Evolutionary conservation across 2,797 vertebrate genomes (phyloP).

Genomic region (Platyrinchus mystaceus): DNA sequence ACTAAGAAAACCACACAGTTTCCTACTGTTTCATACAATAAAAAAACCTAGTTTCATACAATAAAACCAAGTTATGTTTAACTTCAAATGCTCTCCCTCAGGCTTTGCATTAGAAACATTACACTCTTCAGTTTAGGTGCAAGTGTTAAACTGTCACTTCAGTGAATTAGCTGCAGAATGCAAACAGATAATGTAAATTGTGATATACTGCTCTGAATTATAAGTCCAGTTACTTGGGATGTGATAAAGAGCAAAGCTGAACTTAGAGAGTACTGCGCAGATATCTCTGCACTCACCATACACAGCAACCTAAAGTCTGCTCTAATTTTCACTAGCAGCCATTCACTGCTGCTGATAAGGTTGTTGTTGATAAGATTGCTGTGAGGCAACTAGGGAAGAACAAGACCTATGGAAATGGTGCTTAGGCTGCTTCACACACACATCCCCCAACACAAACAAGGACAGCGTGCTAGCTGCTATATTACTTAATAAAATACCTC

Average conservation of each 20-base stretch:
- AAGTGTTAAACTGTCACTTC: not conserved
- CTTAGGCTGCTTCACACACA: not conserved
- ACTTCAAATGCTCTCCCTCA: not conserved
- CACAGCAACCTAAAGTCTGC: not conserved
- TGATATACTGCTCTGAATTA: not conserved
- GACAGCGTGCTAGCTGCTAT: not conserved
- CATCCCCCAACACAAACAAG: not conserved
- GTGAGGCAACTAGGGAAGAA: not conserved
- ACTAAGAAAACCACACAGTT: not conserved
- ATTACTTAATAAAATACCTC: not conserved
- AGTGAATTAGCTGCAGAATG: not conserved
- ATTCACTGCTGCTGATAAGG: not conserved
- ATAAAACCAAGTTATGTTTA: not conserved
- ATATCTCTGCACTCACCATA: not conserved
- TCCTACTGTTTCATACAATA: too few relatives aligned
- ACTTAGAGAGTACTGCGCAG: not conserved
- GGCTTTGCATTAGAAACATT: not conserved
- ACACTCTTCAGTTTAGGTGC: not conserved
- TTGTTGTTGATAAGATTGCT: not conserved
- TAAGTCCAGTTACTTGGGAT: not conserved
- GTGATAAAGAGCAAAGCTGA: not conserved
- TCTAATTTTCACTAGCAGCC: not conserved
- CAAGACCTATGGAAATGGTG: not conserved
- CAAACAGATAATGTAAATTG: not conserved
- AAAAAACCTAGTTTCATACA: not conserved